Evolutionary conservation across 2,888 invertebrate species (phyloP).

Genomic region (Athrips mouffetella): DNA sequence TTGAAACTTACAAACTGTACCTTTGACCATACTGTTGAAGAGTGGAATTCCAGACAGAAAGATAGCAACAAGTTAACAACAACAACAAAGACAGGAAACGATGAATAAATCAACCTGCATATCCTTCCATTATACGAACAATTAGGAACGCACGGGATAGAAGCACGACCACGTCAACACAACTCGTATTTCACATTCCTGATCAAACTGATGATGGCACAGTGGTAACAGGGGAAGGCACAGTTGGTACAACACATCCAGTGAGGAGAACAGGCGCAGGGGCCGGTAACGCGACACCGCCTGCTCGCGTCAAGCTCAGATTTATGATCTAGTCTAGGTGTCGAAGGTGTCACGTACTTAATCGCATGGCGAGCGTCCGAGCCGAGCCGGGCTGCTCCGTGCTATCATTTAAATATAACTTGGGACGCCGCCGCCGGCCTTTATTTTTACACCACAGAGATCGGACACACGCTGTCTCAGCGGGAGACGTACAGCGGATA

Average conservation of each 20-base stretch:
- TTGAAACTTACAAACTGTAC: slow-evolving; percentile 2
- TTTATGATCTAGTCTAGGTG: slow-evolving; percentile 51
- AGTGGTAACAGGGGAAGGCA: slow-evolving; percentile 11
- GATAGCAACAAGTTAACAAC: slow-evolving; percentile 35
- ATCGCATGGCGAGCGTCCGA: slow-evolving; percentile 66
- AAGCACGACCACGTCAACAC: slow-evolving; percentile 36
- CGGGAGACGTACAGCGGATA: slow-evolving; percentile 41
- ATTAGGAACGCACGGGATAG: slow-evolving; percentile 41
- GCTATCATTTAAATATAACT: slow-evolving; percentile 77
- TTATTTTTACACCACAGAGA: slow-evolving; percentile 71
- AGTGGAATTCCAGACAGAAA: slow-evolving; percentile 28
- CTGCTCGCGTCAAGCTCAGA: slow-evolving; percentile 37
- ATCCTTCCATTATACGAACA: slow-evolving; percentile 47
- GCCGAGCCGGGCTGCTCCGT: slow-evolving; percentile 59
- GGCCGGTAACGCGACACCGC: slow-evolving; percentile 33
- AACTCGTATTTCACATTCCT: slow-evolving; percentile 9
- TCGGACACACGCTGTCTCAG: slow-evolving; percentile 50
- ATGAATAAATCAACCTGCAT: slow-evolving; percentile 49
- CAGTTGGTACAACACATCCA: slow-evolving; percentile 12
- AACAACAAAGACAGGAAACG: slow-evolving; percentile 52
- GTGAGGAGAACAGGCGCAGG: slow-evolving; percentile 21
- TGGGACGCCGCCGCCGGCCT: slow-evolving; percentile 68
- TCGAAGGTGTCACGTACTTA: slow-evolving; percentile 59
- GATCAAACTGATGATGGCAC: neutral
- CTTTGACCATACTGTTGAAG: neutral